Conservation (phyloP, 2,888 invertebrate species). For the Prenolepis imparis region DNA sequence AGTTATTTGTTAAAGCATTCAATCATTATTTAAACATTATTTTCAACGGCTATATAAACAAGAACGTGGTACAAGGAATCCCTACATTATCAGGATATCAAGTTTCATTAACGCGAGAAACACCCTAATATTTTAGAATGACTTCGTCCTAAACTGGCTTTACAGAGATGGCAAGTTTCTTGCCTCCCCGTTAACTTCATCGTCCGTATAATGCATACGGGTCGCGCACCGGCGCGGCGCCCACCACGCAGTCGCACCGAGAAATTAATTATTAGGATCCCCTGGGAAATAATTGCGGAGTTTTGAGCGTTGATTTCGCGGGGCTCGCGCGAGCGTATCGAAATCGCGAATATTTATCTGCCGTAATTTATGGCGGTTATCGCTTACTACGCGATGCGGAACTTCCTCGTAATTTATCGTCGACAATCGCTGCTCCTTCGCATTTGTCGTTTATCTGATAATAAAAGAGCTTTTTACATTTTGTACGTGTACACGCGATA, state of each 20-base stretch:
- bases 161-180: slow-evolving; percentile 48
- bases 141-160: slow-evolving; percentile 40
- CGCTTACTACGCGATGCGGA: slow-evolving; percentile 33
- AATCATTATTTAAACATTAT: background rate
- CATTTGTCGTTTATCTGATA: slow-evolving; percentile 11
- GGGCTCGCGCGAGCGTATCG: slow-evolving; percentile 36
- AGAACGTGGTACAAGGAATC: background rate
- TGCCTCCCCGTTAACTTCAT: slow-evolving; percentile 51
- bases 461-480: slow-evolving; percentile 17
- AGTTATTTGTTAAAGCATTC: background rate
- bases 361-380: slow-evolving; percentile 48
- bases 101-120: slow-evolving; percentile 1
- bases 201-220: slow-evolving; percentile 53
- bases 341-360: slow-evolving; percentile 54
- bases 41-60: background rate
- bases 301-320: slow-evolving; percentile 56
- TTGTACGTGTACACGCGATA: background rate
- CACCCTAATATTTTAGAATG: slow-evolving; percentile 19
- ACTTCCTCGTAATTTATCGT: slow-evolving; percentile 25
- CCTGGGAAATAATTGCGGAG: slow-evolving; percentile 55
- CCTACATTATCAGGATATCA: background rate
- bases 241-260: slow-evolving; percentile 39
- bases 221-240: slow-evolving; percentile 26
- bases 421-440: slow-evolving; percentile 32
- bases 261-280: slow-evolving; percentile 55